Evolutionary conservation across 2,113 vertebrate genomes (phyloP), one percentile per base, ranked within the genome.

Genomic region (Gopherus evgoodei): DNA sequence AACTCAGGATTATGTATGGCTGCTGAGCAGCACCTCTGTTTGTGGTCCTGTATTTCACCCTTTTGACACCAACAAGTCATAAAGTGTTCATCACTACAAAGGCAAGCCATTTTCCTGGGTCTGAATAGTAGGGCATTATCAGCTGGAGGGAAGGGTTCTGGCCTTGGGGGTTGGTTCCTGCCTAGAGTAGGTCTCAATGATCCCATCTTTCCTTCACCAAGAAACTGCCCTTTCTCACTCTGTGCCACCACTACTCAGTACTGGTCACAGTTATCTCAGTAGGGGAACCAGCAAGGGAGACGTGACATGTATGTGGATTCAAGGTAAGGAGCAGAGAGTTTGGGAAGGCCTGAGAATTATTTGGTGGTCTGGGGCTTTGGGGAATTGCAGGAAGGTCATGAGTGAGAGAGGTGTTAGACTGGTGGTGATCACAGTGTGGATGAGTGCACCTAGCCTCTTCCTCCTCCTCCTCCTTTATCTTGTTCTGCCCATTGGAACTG

Each of bases 121-220:
- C 88, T 53, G 80, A 89, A 81, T 4, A 88, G 82, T 13, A 25
- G 16, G 9, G 29, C 56, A n/a, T 50, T 24, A 35, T 53, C 44
- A 75, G 42, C 35, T 89, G 5, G 90, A 59, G 21, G 65, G 50
- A 59, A 65, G 85, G 7, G 22, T 86, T 25, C 72, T 84, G 89
- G 38, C 35, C 59, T 88, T 14, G 5, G 35, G 29, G 62, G 29
- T 42, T 82, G 8, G 22, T 84, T 90, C 38, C 83, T 92, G 82
- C 89, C 94, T 44, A 22, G 53, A 84, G 44, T 29, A 86, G 56
- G 7, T 79, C 90, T 84, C 76, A 25, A 47, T 50, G 89, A 11
- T 49, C 13, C 38, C 38, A 75, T 27, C 11, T 49, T 1, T 75
- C 13, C 81, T n/a, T 47, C 86, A 14, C 31, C 47, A 87, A n/a